Evolutionary conservation across 2,113 vertebrate genomes (phyloP).

Genomic region (Rhizomys pruinosus): DNA sequence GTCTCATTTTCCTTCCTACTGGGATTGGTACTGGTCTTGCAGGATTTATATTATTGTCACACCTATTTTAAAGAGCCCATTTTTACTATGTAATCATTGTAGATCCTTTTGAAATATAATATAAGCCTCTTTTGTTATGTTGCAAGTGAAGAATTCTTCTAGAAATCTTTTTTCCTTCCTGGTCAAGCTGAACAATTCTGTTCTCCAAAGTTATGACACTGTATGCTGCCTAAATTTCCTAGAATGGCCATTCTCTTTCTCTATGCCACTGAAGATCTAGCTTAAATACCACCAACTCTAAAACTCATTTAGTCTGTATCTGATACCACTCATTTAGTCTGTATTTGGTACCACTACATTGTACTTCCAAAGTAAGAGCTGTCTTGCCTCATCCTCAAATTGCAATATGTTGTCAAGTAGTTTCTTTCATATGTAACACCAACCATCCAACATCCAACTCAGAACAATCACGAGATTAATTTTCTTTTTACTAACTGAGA

Average conservation of each 20-base stretch:
- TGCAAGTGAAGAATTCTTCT: constrained; percentile 1
- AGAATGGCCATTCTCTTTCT: not conserved
- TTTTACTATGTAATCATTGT: constrained; percentile 30
- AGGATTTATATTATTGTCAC: constrained; percentile 66
- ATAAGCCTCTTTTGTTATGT: constrained; percentile 33
- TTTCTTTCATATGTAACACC: not conserved
- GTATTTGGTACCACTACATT: not conserved
- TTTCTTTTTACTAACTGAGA: too few species aligned
- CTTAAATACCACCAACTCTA: not conserved
- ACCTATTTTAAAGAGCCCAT: not conserved
- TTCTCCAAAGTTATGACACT: not conserved
- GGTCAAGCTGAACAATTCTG: not conserved
- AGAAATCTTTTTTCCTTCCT: not conserved
- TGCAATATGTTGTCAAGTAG: not conserved
- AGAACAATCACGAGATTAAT: not conserved
- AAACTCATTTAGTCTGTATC: not conserved
- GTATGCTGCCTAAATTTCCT: not conserved
- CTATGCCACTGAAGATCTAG: not conserved
- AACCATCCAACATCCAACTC: not conserved
- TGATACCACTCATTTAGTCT: not conserved
- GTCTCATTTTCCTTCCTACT: constrained; percentile 66
- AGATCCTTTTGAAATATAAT: constrained; percentile 9
- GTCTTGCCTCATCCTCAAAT: not conserved
- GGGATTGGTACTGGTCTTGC: constrained; percentile 45
- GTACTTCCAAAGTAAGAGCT: not conserved